A percentile compares a stretch with the other conserved stretches of the same genome.
phyloP scores from a whole-genome alignment of 2,113 vertebrate species.

The Muscicapa adusta region DNA sequence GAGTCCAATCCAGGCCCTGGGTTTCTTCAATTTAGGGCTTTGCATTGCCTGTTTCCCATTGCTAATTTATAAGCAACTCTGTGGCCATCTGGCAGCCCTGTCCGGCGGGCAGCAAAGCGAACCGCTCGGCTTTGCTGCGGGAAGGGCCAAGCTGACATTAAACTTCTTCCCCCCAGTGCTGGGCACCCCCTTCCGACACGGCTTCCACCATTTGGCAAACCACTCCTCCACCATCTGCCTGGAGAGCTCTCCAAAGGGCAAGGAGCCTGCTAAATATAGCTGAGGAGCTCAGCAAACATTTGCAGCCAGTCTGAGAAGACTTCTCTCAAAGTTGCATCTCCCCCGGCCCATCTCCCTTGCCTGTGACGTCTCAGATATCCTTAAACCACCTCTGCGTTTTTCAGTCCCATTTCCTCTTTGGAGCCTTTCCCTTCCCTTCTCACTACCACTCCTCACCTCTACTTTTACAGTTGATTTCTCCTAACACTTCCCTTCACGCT shows the following conservation, averaged over 20 bases:
- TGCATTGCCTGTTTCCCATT: neutral
- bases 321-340: conserved; percentile 4
- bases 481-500: neutral
- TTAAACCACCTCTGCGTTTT: neutral
- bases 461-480: neutral
- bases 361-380: neutral
- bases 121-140: neutral
- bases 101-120: neutral
- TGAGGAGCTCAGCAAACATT: conserved; percentile 11
- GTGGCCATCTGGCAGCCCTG: conserved; percentile 41
- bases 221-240: neutral
- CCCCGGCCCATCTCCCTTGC: neutral
- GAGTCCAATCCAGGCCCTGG: neutral
- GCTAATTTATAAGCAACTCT: conserved; percentile 41
- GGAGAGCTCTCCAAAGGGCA: conserved; percentile 49
- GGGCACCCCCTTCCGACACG: neutral
- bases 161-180: neutral
- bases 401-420: neutral
- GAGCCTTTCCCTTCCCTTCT: conserved; percentile 15
- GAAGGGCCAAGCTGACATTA: neutral
- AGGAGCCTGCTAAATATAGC: conserved; percentile 24
- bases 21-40: neutral
- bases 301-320: neutral
- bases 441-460: conserved; percentile 18
- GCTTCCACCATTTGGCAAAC: conserved; percentile 24